Conservation (phyloP, 1,140 invertebrate genomes). For the Agrypnia vestita region DNA sequence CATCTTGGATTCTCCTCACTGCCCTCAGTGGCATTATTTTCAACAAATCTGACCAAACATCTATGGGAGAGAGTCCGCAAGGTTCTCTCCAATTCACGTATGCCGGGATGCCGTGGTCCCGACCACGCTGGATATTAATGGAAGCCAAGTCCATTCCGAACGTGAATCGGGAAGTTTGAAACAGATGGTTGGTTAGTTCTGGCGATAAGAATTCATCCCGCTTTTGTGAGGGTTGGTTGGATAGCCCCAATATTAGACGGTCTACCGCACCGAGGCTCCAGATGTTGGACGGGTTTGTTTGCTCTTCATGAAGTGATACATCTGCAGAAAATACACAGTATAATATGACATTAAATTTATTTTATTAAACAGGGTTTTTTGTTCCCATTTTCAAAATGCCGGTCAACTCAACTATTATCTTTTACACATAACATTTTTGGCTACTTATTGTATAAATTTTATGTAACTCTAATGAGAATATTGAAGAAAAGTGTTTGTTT, state of each 20-base stretch:
- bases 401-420: not conserved
- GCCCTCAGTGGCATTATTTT: slow-evolving; percentile 80
- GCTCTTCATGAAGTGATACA: slow-evolving; percentile 85
- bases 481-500: too few species aligned
- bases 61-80: slow-evolving; percentile 83
- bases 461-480: too few species aligned
- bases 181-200: slow-evolving; percentile 91
- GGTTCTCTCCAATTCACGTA: slow-evolving; percentile 88
- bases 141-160: slow-evolving; percentile 93
- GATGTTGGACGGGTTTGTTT: slow-evolving; percentile 77
- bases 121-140: slow-evolving; percentile 89
- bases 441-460: too few species aligned
- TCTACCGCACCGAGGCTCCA: slow-evolving; percentile 85
- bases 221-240: slow-evolving; percentile 84
- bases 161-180: slow-evolving; percentile 81
- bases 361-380: not conserved
- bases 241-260: slow-evolving; percentile 83
- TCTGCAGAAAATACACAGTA: slow-evolving; percentile 71
- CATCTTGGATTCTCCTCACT: slow-evolving; percentile 76
- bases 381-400: not conserved
- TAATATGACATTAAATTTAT: not conserved
- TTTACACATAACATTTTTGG: not conserved
- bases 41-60: slow-evolving; percentile 84
- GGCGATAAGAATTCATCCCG: slow-evolving; percentile 87
- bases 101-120: slow-evolving; percentile 91